These are phyloP conservation scores for Brenthis daphne DNA, from an alignment of 2,888 invertebrate species.

Conservation along the genomic window DNA sequence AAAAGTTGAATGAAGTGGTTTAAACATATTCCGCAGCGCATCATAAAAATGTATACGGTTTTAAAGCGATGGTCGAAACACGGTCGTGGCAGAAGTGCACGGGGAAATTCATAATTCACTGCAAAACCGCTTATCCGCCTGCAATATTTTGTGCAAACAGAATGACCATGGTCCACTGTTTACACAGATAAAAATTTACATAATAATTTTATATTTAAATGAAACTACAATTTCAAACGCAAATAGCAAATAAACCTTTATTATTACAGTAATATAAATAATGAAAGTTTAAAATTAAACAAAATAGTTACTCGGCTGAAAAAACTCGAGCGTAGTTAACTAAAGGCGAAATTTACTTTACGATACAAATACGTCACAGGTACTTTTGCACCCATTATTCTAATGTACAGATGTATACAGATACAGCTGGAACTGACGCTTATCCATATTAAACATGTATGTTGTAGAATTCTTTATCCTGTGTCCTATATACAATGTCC, in stretches of 20 bases:
- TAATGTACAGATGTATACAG: too few species aligned
- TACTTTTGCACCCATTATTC: too few species aligned
- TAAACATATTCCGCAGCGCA: background rate
- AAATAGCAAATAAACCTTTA: slow-evolving; percentile 1
- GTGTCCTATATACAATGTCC: too few species aligned
- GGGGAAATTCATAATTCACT: slow-evolving; percentile 34
- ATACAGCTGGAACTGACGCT: too few species aligned
- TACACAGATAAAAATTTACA: slow-evolving; percentile 33
- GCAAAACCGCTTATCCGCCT: slow-evolving; percentile 35
- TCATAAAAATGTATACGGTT: slow-evolving; percentile 7
- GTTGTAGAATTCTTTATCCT: too few species aligned
- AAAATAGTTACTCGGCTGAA: too few species aligned
- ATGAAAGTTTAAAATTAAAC: too few species aligned
- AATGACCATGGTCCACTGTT: slow-evolving; percentile 33
- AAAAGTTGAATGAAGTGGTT: background rate
- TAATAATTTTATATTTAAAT: slow-evolving; percentile 25
- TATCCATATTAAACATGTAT: too few species aligned
- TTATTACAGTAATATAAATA: background rate
- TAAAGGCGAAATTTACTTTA: too few species aligned
- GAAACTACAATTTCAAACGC: slow-evolving; percentile 2
- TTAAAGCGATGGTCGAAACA: slow-evolving; percentile 21
- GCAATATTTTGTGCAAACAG: slow-evolving; percentile 34
- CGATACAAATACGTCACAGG: too few species aligned
- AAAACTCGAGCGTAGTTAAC: too few species aligned
- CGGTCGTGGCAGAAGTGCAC: slow-evolving; percentile 18